Percentiles rank a stretch among this genome's conserved stretches.
These are phyloP conservation scores for Capreolus pygargus DNA, from an alignment of 2,113 vertebrate species.

Conservation along the genomic window DNA sequence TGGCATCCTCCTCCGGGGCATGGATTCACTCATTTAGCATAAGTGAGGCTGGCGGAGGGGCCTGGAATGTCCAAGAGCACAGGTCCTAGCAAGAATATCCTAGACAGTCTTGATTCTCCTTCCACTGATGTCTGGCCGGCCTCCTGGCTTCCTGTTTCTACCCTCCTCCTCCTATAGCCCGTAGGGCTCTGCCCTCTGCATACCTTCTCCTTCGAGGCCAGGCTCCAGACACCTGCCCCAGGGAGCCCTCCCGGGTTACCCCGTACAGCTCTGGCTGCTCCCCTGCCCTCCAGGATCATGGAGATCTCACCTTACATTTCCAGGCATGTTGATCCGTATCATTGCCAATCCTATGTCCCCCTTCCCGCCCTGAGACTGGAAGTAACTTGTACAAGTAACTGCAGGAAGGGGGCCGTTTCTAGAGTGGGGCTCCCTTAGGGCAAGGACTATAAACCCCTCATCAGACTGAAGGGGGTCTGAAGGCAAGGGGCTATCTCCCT, in stretches of 20 bases:
- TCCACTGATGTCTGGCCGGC: neutral
- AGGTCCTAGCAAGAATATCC: neutral
- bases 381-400: neutral
- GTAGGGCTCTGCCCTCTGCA: neutral
- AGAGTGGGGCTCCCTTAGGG: neutral
- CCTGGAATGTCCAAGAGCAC: neutral
- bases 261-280: neutral
- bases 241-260: neutral
- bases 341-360: neutral
- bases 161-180: neutral
- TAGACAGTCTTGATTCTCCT: neutral
- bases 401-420: neutral
- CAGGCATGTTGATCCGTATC: rapidly evolving
- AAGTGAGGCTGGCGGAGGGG: neutral
- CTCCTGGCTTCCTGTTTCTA: neutral
- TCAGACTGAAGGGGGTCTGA: neutral
- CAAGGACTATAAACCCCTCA: neutral
- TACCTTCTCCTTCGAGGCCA: neutral
- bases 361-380: no score
- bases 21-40: neutral
- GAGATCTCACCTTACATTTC: neutral
- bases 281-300: neutral
- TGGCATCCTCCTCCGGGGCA: neutral
- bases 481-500: neutral
- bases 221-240: neutral